Conservation (phyloP, 2,888 invertebrate species). For the Pristionchus exspectatus region DNA sequence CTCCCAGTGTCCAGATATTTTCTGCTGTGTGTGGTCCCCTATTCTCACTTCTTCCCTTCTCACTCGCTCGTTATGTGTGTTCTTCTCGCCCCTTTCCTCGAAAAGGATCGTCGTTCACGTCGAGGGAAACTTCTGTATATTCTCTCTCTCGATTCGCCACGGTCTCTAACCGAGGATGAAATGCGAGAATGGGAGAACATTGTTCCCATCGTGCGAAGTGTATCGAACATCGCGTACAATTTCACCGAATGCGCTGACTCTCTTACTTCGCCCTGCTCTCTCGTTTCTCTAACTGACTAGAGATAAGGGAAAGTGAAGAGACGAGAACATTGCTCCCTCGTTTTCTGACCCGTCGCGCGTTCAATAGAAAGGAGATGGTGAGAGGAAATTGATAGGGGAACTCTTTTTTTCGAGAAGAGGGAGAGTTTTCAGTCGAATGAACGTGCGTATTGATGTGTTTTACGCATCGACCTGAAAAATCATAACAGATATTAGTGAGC, state of each 20-base stretch:
- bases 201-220: neutral
- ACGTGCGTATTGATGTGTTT: too few species aligned
- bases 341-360: neutral
- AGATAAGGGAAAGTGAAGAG: too few species aligned
- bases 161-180: neutral
- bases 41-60: neutral
- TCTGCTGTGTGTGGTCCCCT: constrained; percentile 16
- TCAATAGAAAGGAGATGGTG: neutral
- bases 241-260: neutral
- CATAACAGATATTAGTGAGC: too few species aligned
- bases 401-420: neutral
- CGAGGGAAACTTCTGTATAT: neutral
- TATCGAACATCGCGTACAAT: neutral
- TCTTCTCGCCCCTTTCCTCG: neutral
- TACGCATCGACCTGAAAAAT: too few species aligned
- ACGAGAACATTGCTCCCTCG: neutral
- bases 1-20: neutral
- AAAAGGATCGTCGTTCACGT: neutral
- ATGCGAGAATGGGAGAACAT: neutral
- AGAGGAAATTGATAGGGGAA: neutral
- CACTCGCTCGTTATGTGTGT: neutral
- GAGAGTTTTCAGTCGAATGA: neutral
- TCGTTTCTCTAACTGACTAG: neutral
- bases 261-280: neutral
- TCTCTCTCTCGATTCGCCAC: neutral